A percentile compares a stretch with the other conserved stretches of the same genome.
Conservation (phyloP, 2,888 invertebrate genomes). For the Ametastegia equiseti region DNA sequence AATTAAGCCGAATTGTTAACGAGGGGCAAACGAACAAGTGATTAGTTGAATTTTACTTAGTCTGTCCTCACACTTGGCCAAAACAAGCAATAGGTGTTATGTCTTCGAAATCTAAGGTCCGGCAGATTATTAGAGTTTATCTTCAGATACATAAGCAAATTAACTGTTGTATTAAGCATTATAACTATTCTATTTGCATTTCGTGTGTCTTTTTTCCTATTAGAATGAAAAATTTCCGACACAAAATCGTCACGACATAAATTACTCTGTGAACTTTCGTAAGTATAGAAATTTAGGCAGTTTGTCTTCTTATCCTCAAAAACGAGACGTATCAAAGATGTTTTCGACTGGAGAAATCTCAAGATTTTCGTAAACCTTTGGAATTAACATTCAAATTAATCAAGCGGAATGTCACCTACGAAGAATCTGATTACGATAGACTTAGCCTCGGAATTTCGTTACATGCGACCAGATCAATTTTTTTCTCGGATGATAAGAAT, state of each 20-base stretch:
- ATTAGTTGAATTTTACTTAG: conserved; percentile 42
- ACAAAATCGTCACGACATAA: not conserved
- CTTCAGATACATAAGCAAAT: not conserved
- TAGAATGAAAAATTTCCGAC: not conserved
- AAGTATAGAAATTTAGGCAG: not conserved
- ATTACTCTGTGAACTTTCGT: not conserved
- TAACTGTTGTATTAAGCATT: not conserved
- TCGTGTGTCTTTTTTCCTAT: not conserved
- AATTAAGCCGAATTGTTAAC: conserved; percentile 49
- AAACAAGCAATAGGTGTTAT: not conserved
- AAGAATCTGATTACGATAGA: not conserved
- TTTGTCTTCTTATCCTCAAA: not conserved
- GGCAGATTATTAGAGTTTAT: not conserved
- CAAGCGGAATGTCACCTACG: not conserved
- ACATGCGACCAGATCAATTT: not conserved
- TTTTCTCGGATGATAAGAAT: not conserved
- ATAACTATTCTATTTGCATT: not conserved
- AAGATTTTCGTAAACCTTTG: not conserved
- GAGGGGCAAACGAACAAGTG: conserved; percentile 42
- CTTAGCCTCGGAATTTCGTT: not conserved
- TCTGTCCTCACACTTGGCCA: not conserved
- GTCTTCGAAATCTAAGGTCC: not conserved
- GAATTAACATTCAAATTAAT: conserved; percentile 9
- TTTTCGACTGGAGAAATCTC: not conserved
- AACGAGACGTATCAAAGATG: not conserved